These are phyloP conservation scores for Sebastes steindachneri DNA, from an alignment of 2,797 vertebrate genomes.

Conservation along the genomic window DNA sequence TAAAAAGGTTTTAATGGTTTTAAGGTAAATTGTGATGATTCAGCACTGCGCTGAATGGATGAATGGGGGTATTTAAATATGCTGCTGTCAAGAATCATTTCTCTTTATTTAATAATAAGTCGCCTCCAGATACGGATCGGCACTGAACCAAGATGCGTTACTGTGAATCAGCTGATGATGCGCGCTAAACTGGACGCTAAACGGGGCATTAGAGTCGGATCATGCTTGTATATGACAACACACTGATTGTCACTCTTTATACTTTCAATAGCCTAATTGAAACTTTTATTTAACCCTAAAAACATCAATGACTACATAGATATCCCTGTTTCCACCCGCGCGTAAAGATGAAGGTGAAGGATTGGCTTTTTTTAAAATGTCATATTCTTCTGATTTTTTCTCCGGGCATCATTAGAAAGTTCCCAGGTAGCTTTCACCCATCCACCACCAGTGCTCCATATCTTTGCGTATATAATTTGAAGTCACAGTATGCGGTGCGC, in stretches of 20 bases:
- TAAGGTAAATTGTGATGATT: background rate
- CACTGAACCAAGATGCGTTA: background rate
- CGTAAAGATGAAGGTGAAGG: background rate
- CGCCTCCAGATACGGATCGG: conserved; percentile 4
- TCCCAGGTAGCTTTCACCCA: conserved; percentile 56
- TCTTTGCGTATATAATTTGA: conserved; percentile 59
- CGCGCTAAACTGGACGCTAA: conserved; percentile 64
- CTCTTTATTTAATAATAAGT: conserved; percentile 35
- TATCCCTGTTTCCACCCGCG: background rate
- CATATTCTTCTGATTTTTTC: background rate
- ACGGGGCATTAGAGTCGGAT: conserved; percentile 29
- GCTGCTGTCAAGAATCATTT: conserved; percentile 13
- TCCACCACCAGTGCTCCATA: conserved; percentile 53
- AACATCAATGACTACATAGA: background rate
- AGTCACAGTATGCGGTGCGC: conserved; percentile 39
- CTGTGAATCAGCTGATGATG: conserved; percentile 60
- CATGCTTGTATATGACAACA: conserved; percentile 38
- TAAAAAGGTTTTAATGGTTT: background rate
- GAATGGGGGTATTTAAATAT: background rate
- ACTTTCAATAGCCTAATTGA: background rate
- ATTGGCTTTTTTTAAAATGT: background rate
- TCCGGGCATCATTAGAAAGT: conserved; percentile 56
- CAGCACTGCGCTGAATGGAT: background rate
- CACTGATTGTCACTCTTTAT: background rate
- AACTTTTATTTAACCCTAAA: conserved; percentile 47